Evolutionary conservation across 2,888 invertebrate species (phyloP).

Genomic region (Eurois occulta): DNA sequence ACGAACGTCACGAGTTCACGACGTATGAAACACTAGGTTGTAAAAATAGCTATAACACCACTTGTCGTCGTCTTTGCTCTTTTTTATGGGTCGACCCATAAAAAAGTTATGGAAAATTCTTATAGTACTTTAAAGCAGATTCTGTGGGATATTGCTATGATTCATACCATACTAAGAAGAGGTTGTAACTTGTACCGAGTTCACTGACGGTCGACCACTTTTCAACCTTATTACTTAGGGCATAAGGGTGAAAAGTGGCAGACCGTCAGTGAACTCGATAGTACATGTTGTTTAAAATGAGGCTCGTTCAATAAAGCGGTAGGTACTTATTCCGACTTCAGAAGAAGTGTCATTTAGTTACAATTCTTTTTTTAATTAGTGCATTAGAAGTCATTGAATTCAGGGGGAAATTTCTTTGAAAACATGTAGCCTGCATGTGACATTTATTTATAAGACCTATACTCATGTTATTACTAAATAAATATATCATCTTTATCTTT

Average conservation of each 20-base stretch:
- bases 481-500: conserved; percentile 1
- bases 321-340: neutral
- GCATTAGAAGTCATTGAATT: neutral
- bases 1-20: conserved; percentile 32
- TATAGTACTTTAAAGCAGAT: neutral
- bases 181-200: too few species aligned
- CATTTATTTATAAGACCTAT: too few species aligned
- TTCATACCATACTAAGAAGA: neutral
- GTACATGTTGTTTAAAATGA: neutral
- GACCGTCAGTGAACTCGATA: too few species aligned
- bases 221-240: too few species aligned
- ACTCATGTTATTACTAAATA: neutral
- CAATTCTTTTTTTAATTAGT: neutral
- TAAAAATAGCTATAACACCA: conserved; percentile 21
- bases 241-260: too few species aligned
- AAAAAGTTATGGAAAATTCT: conserved; percentile 10
- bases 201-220: too few species aligned
- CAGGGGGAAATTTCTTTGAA: neutral
- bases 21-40: neutral
- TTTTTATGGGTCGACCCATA: conserved; percentile 28
- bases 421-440: neutral
- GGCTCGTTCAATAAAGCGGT: conserved; percentile 1
- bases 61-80: conserved; percentile 5
- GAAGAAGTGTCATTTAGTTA: neutral
- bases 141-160: neutral